These are phyloP conservation scores for Andricus curvator DNA, from an alignment of 2,888 invertebrate species.

Conservation along the genomic window DNA sequence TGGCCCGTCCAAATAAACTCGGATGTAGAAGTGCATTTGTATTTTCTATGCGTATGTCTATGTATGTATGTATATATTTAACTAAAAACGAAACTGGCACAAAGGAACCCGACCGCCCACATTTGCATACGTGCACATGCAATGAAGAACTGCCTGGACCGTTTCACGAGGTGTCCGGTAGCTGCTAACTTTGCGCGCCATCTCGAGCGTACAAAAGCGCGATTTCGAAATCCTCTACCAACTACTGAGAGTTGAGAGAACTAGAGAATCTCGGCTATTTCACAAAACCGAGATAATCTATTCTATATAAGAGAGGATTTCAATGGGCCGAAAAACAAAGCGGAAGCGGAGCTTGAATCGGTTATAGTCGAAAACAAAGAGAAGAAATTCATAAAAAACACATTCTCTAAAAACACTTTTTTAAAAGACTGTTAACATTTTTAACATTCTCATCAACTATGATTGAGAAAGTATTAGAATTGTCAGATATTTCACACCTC, in stretches of 20 bases:
- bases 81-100: slow-evolving; percentile 52
- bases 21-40: neutral
- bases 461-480: no score
- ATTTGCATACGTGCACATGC: slow-evolving; percentile 47
- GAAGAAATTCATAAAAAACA: no score
- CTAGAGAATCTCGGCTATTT: neutral
- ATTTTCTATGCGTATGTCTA: no score
- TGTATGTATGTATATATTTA: slow-evolving; percentile 41
- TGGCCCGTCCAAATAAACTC: slow-evolving; percentile 50
- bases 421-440: no score
- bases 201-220: slow-evolving; percentile 25
- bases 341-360: neutral
- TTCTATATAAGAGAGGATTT: neutral
- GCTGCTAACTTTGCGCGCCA: slow-evolving; percentile 9
- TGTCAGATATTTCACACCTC: no score
- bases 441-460: no score
- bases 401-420: no score
- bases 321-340: neutral
- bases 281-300: neutral
- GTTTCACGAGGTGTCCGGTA: slow-evolving; percentile 12
- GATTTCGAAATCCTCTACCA: slow-evolving; percentile 6
- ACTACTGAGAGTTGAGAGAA: neutral
- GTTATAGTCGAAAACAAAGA: neutral
- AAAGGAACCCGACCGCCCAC: slow-evolving; percentile 40
- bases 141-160: slow-evolving; percentile 30